phyloP scores from a whole-genome alignment of 2,888 invertebrate species.

The Tetranychus truncatus region DNA sequence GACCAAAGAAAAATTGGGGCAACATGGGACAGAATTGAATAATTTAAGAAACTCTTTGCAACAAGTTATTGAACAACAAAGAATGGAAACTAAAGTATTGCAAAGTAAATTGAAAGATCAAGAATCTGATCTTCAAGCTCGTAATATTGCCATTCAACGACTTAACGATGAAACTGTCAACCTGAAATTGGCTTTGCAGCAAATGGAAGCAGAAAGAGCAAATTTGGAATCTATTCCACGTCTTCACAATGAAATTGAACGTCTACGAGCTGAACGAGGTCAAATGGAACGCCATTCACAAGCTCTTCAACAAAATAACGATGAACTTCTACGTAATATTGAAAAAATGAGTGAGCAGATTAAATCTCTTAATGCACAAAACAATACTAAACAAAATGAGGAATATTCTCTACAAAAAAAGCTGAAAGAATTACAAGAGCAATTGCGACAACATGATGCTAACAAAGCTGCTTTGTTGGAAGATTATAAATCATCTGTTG shows the following conservation, averaged over 20 bases:
- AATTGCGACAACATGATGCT: slow-evolving; percentile 29
- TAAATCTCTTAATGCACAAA: slow-evolving; percentile 17
- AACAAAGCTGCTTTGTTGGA: slow-evolving; percentile 26
- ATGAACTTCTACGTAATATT: slow-evolving; percentile 43
- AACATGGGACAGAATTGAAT: not conserved
- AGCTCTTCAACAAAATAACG: slow-evolving; percentile 30
- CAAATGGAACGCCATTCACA: slow-evolving; percentile 21
- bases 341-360: slow-evolving; percentile 49
- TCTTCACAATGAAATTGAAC: slow-evolving; percentile 22
- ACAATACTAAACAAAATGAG: slow-evolving; percentile 24
- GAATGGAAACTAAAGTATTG: not conserved
- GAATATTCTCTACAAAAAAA: slow-evolving; percentile 28
- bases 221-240: slow-evolving; percentile 15
- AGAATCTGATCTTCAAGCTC: not conserved
- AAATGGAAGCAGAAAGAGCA: slow-evolving; percentile 2
- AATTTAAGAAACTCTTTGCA: slow-evolving; percentile 8
- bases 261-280: slow-evolving; percentile 23
- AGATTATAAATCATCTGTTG: slow-evolving; percentile 24
- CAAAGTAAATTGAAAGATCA: not conserved
- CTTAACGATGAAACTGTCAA: slow-evolving; percentile 11
- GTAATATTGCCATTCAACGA: not conserved
- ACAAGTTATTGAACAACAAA: slow-evolving; percentile 1
- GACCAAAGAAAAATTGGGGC: not conserved
- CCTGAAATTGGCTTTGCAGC: not conserved
- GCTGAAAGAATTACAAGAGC: slow-evolving; percentile 37